These are phyloP conservation scores for Gadopsis marmoratus DNA, from an alignment of 2,797 vertebrate genomes.

Conservation along the genomic window DNA sequence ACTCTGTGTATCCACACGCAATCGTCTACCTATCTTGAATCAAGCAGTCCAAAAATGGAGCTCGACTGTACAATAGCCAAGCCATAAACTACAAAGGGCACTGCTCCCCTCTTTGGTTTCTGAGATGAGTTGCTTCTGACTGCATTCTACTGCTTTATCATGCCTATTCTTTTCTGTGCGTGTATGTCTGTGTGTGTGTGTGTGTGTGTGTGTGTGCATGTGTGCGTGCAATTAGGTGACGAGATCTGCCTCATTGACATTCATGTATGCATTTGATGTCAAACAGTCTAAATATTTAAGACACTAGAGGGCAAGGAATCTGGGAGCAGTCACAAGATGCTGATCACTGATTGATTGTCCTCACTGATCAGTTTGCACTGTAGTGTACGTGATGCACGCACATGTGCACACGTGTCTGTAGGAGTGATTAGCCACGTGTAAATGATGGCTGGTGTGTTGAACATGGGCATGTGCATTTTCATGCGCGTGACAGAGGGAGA, in stretches of 20 bases:
- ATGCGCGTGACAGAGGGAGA: not conserved
- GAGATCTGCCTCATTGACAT: constrained; percentile 76
- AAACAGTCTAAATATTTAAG: constrained; percentile 83
- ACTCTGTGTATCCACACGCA: constrained; percentile 42
- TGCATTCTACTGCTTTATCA: constrained; percentile 43
- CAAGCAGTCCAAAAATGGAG: constrained; percentile 43
- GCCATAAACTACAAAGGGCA: constrained; percentile 31
- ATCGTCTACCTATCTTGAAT: constrained; percentile 40
- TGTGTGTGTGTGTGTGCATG: no score
- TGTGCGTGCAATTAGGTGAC: constrained; percentile 31
- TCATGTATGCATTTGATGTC: constrained; percentile 84
- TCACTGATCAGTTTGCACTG: constrained; percentile 40
- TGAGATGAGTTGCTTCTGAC: constrained; percentile 45
- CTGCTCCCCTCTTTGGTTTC: constrained; percentile 35
- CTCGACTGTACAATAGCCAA: constrained; percentile 46
- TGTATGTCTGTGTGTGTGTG: constrained; percentile 6
- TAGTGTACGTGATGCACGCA: constrained; percentile 25
- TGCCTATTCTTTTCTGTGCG: constrained; percentile 11
- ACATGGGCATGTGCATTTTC: not conserved
- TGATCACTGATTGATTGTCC: constrained; percentile 75
- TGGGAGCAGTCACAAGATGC: constrained; percentile 54
- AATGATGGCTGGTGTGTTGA: not conserved
- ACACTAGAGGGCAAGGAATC: constrained; percentile 75
- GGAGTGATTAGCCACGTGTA: constrained; percentile 36
- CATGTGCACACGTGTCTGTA: constrained; percentile 19